phyloP scores from a whole-genome alignment of 2,888 invertebrate genomes.

The Caenorhabditis becei region DNA sequence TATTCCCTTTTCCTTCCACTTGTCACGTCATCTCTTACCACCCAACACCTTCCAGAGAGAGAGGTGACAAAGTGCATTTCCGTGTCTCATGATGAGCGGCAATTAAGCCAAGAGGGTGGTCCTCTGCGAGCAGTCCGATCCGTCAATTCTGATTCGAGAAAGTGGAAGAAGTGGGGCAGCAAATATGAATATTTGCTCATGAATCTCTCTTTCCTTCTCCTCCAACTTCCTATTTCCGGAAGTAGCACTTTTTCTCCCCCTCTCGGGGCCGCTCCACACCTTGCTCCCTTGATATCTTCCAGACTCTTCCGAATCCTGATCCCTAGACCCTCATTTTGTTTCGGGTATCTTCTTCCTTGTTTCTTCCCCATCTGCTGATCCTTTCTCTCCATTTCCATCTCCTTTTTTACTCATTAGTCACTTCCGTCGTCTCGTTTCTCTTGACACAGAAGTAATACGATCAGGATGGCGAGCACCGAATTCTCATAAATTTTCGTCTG shows the following conservation, averaged over 20 bases:
- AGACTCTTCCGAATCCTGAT: not conserved
- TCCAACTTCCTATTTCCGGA: constrained; percentile 34
- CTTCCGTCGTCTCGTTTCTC: constrained; percentile 4
- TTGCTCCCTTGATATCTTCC: constrained; percentile 8
- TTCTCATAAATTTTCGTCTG: not conserved
- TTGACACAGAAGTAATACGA: not conserved
- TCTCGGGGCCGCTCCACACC: not conserved
- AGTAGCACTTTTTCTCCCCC: constrained; percentile 42
- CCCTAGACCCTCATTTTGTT: constrained; percentile 16
- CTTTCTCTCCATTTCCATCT: not conserved
- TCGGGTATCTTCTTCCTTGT: not conserved
- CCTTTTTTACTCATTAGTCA: constrained; percentile 5
- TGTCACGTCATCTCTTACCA: constrained; percentile 22
- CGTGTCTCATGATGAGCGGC: constrained; percentile 57
- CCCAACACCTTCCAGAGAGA: constrained; percentile 16
- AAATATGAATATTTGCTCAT: constrained; percentile 38
- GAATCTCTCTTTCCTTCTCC: not conserved
- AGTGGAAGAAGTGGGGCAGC: constrained; percentile 6
- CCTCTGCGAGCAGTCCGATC: not conserved
- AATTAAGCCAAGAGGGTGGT: constrained; percentile 30
- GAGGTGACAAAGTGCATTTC: constrained; percentile 54
- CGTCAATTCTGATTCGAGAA: constrained; percentile 1
- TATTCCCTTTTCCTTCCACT: not conserved
- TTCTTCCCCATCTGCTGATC: constrained; percentile 9
- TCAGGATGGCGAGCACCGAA: not conserved